phyloP scores from a whole-genome alignment of 2,888 invertebrate genomes.

The Agonopterix alstromeriana region DNA sequence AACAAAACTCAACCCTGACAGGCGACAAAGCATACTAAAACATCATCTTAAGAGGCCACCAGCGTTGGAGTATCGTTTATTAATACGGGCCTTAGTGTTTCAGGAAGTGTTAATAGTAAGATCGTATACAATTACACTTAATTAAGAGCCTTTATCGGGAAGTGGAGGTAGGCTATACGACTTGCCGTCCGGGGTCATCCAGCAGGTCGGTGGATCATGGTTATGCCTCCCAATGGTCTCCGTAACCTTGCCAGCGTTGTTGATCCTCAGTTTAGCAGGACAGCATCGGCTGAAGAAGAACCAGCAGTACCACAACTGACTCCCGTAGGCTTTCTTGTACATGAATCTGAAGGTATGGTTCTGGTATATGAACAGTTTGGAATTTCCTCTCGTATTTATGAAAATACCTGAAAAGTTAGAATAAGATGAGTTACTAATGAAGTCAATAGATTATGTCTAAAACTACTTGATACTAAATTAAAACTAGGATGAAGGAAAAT shows the following conservation, averaged over 20 bases:
- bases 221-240: constrained; percentile 67
- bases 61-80: no score
- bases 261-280: constrained; percentile 64
- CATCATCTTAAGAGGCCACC: no score
- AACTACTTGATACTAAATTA: neutral
- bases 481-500: constrained; percentile 30
- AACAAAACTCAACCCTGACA: no score
- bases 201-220: constrained; percentile 68
- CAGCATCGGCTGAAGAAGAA: constrained; percentile 70
- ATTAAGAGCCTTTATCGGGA: constrained; percentile 30
- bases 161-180: constrained; percentile 61
- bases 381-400: constrained; percentile 69
- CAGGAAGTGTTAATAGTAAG: no score
- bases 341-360: constrained; percentile 71
- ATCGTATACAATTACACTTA: no score
- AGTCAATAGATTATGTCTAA: neutral
- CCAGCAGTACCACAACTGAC: constrained; percentile 72
- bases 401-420: constrained; percentile 63
- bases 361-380: constrained; percentile 68
- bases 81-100: no score
- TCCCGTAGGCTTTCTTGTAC: constrained; percentile 72
- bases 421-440: neutral
- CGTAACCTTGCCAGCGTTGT: constrained; percentile 63
- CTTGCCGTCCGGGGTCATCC: constrained; percentile 72
- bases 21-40: no score